Evolutionary conservation across 1,140 invertebrate species (phyloP).

Genomic region (Drosophila micromelanica): DNA sequence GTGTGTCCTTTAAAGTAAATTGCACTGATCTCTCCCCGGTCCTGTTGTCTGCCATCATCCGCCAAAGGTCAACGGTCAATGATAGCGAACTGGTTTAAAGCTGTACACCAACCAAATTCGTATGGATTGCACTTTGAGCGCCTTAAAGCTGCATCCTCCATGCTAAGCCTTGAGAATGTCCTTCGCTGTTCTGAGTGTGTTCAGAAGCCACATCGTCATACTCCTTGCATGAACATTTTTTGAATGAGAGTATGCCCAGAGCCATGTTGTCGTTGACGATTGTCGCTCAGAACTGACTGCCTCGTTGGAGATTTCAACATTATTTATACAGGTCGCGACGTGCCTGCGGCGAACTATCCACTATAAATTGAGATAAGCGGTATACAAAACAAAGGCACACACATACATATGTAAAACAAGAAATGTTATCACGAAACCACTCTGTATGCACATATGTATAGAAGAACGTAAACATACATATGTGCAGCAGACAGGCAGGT

Average conservation of each 20-base stretch:
- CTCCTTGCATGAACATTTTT: too few relatives aligned
- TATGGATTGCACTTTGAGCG: conserved; percentile 58
- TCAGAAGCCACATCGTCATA: not conserved
- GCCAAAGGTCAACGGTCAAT: not conserved
- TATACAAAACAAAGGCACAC: conserved; percentile 13
- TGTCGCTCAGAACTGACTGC: conserved; percentile 63
- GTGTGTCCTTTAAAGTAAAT: conserved; percentile 42
- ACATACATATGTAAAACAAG: conserved; percentile 13
- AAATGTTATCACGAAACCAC: conserved; percentile 29
- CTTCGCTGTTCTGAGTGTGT: conserved; percentile 7
- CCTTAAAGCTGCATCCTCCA: conserved; percentile 61
- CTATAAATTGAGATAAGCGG: conserved; percentile 57
- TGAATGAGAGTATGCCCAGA: not conserved
- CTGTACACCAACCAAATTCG: conserved; percentile 61
- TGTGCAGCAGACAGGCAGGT: conserved; percentile 13
- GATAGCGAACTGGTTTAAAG: conserved; percentile 52
- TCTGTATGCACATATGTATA: conserved; percentile 6
- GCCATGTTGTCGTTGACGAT: conserved; percentile 56
- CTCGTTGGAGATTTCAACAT: conserved; percentile 15
- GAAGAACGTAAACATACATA: conserved; percentile 24
- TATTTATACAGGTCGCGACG: conserved; percentile 59
- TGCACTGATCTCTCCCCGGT: conserved; percentile 69
- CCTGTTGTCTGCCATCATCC: conserved; percentile 32
- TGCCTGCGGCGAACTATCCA: conserved; percentile 26
- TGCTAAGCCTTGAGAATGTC: conserved; percentile 1